Base-by-base conservation (phyloP, 2,888 invertebrate genomes). In the Drosophila neonasuta region DNA sequence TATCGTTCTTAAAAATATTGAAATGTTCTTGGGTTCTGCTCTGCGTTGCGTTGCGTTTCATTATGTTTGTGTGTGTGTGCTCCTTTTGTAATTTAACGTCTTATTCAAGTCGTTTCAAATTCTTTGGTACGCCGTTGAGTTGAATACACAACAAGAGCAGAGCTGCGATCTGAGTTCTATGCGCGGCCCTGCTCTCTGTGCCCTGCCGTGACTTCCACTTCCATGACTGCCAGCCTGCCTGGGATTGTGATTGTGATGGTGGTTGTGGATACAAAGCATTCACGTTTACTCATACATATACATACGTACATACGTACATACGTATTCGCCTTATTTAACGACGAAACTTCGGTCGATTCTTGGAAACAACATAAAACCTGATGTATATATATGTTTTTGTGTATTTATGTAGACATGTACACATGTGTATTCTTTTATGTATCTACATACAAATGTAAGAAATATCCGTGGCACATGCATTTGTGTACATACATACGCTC, bases 41-140 rank as follows among this genome's bases (percentile, higher is more conserved):
- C 59, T 68, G 63, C 61, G 68, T 44, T 68, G 45, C 61, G 45
- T 65, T 68, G 45, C 61, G 45, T 65, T 78, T 69, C 61, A 45
- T 65, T 78, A 68, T 62, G 65, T 66, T 71, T 74, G 67, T 84
- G 54, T 68, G 49, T 82, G 49, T 82, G 68, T 77, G 34, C 34
- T 67, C 71, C 85, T 74, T 81, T 80, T 83, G 78, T 86, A 83
- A 71, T 83, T 77, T 86, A 80, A 80, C 80, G 86, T 86, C 80
- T 80, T 86, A 80, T 83, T 80, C 83, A 86, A 83, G 86, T 69
- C 77, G 79, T 74, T 69, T 60, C 65, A 56, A 68, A 62, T 62
- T 78, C 49, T 67, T 67, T 51, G 62, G 62, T 62, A 51, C 60
- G 67, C 63, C 65, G 55, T 51, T 66, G 15, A 15, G 15, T 15